Conservation (phyloP, 2,113 vertebrate genomes). For the Bettongia penicillata region DNA sequence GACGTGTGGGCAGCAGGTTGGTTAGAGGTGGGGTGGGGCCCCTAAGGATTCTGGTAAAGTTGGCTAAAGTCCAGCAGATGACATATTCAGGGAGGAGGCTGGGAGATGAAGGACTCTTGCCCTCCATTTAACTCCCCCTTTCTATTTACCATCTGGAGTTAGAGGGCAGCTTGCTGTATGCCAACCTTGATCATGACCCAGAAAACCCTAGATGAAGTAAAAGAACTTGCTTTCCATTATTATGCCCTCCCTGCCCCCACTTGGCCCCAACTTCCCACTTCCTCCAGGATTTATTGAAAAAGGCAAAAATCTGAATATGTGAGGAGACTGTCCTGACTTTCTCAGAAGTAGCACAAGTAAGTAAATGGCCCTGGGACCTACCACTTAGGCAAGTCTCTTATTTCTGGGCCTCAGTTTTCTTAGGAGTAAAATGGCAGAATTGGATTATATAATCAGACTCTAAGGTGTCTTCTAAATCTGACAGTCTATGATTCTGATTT, state of each 20-base stretch:
- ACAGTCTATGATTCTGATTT: background rate
- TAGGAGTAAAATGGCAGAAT: background rate
- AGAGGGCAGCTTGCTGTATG: background rate
- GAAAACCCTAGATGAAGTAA: conserved; percentile 23
- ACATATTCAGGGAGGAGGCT: background rate
- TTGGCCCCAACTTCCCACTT: background rate
- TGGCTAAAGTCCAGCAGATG: background rate
- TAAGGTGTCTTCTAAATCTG: background rate
- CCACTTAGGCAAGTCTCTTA: background rate
- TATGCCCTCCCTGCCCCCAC: background rate
- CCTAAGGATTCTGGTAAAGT: background rate
- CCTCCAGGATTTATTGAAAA: background rate
- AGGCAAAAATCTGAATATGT: background rate
- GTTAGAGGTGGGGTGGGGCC: background rate
- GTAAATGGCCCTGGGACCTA: background rate
- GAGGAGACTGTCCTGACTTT: background rate
- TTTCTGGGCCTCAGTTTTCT: background rate
- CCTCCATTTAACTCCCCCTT: background rate
- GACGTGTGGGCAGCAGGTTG: background rate
- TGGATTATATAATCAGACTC: background rate
- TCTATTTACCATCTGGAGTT: background rate
- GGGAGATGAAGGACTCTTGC: background rate
- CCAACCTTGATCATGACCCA: background rate
- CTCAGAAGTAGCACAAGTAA: background rate
- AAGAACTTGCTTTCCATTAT: background rate